Percentiles rank a stretch among this genome's conserved stretches.
Evolutionary conservation across 2,888 invertebrate genomes (phyloP).

Genomic region (Clitarchus hookeri): DNA sequence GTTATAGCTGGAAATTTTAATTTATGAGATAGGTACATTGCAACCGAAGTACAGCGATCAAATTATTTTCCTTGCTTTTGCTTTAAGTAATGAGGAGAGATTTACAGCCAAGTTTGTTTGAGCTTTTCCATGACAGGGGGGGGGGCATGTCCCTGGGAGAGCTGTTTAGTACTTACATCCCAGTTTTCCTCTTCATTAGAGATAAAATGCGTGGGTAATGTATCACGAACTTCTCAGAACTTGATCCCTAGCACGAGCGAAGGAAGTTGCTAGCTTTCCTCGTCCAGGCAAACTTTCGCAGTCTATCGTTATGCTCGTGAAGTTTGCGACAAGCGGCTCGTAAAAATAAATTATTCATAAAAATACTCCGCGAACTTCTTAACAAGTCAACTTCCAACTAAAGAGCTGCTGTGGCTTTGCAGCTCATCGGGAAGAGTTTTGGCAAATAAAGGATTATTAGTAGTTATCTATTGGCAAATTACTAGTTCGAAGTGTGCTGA

Average conservation of each 20-base stretch:
- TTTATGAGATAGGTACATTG: no score
- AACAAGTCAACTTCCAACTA: background rate
- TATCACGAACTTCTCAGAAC: background rate
- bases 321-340: background rate
- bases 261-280: background rate
- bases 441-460: no score
- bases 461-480: no score
- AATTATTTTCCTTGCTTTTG: no score
- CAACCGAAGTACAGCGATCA: no score
- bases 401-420: background rate
- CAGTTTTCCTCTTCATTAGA: background rate
- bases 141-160: background rate
- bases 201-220: background rate
- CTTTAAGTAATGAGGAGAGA: no score
- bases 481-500: no score
- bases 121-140: background rate
- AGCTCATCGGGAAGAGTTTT: no score
- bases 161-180: background rate
- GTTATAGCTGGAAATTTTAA: no score
- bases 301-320: background rate
- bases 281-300: background rate
- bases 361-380: background rate
- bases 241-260: background rate
- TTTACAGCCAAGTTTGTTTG: no score
- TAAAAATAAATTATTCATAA: slow-evolving; percentile 1